A percentile compares a stretch with the other conserved stretches of the same genome.
Conservation (phyloP, 2,797 vertebrate species). For the Sarcophilus harrisii region DNA sequence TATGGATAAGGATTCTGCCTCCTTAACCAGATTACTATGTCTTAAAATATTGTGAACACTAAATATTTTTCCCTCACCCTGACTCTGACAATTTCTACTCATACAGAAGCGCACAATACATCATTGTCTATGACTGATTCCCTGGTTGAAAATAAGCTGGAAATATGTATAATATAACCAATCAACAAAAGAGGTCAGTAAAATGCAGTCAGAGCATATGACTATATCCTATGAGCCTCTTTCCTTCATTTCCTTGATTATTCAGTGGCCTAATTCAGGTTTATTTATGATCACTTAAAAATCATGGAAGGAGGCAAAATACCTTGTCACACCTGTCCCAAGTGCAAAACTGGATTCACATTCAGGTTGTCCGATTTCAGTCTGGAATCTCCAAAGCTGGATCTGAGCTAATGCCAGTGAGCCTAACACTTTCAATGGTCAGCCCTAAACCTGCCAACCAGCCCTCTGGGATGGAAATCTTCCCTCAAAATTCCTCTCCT, state of each 20-base stretch:
- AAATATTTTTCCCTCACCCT: background rate
- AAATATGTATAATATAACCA: constrained; percentile 10
- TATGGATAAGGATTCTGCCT: background rate
- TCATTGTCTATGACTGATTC: background rate
- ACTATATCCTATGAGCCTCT: constrained; percentile 3
- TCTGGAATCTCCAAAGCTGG: background rate
- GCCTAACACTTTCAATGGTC: background rate
- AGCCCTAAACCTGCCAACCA: background rate
- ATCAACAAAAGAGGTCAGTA: background rate
- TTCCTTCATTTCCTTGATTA: constrained; percentile 17
- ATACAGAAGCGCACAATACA: background rate
- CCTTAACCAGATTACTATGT: background rate
- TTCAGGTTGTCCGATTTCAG: background rate
- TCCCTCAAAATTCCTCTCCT: background rate
- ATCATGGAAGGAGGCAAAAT: background rate
- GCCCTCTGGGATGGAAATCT: background rate
- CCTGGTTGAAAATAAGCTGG: constrained; percentile 6
- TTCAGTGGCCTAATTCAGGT: constrained; percentile 5
- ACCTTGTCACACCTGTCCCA: background rate
- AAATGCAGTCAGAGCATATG: background rate
- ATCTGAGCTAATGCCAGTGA: background rate
- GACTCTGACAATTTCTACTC: background rate
- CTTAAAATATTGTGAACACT: background rate
- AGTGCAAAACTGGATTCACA: background rate
- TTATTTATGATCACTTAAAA: background rate